These are phyloP conservation scores for Pandemis heparana DNA, from an alignment of 2,888 invertebrate genomes.

Conservation along the genomic window DNA sequence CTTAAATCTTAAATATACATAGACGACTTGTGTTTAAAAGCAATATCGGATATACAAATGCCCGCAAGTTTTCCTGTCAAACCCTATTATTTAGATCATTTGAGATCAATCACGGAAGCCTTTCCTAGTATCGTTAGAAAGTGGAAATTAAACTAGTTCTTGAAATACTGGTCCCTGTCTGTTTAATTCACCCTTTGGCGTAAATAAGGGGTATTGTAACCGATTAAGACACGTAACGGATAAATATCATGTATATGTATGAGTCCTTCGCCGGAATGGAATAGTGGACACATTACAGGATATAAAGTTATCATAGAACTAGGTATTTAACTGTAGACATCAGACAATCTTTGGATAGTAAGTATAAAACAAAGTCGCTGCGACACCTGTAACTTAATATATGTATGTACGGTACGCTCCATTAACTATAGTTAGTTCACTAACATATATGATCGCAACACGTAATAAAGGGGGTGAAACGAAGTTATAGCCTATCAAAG, in stretches of 20 bases:
- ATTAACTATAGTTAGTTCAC: too few relatives aligned
- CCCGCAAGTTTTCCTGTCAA: constrained; percentile 6
- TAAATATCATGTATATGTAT: constrained; percentile 11
- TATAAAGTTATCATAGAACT: too few relatives aligned
- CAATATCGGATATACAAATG: neutral
- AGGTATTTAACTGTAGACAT: too few relatives aligned
- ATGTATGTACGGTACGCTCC: too few relatives aligned
- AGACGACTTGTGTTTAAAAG: neutral
- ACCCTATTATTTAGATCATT: constrained; percentile 21
- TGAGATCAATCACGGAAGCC: constrained; percentile 11
- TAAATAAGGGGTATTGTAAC: constrained; percentile 28
- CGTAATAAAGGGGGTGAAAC: too few relatives aligned
- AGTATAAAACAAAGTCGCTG: too few relatives aligned
- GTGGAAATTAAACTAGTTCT: constrained; percentile 32
- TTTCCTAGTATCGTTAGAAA: constrained; percentile 21
- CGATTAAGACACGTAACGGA: constrained; percentile 3
- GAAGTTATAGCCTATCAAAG: too few relatives aligned
- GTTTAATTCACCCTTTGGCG: constrained; percentile 15
- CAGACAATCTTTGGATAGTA: too few relatives aligned
- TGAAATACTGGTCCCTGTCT: constrained; percentile 20
- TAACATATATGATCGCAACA: too few relatives aligned
- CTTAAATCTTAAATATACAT: too few relatives aligned
- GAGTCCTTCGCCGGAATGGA: neutral
- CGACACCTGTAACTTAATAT: too few relatives aligned
- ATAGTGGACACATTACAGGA: neutral